Evolutionary conservation across 2,888 invertebrate species (phyloP), one percentile per base, ranked within the genome.

Genomic region (Cephus pulcher): DNA sequence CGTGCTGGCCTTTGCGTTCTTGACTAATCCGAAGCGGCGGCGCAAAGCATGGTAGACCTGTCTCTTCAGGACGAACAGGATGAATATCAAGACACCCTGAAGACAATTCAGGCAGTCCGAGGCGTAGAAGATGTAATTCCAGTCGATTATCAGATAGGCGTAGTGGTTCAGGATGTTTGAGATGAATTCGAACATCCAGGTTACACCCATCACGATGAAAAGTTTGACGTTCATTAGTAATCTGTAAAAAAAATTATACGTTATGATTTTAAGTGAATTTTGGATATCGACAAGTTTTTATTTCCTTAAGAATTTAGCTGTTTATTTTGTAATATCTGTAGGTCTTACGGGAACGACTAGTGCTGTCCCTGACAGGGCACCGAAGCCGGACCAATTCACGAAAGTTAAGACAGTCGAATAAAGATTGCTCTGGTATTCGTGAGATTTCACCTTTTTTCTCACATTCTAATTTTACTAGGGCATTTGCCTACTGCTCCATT

Each of bases 191-290:
- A 95, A 93, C 3, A 94, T 91, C 95, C 96, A 96, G 0, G 95
- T 94, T 0, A 96, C 94, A 0, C 96, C 96, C 96, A 96, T 96
- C 74, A 96, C 95, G 80, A 96, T 92, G 92, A 96, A 96, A 1
- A 96, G 91, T 88, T 96, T 96, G 0, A 95, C 93, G 79, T 95
- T 95, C 92, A 96, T 93, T 40, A 94, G 91, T 83, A 96, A 94
- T 88, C 96, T 95, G 91, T 75, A 92, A 92, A 78, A 78, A 56
- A 56, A 56, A 23, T 40, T 9, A 6, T 6, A 23, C 15, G 6
- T 23, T 40, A 23, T 9, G 1, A 56, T 23, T 23, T 9, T 9
- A 56, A 2, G 9, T 9, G 2, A 56, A 23, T 56, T 23, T 23
- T 56, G 56, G 9, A 56, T 56, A 9, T 56, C 23, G 56, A 15